These are phyloP conservation scores for Esox lucius DNA, from an alignment of 2,797 vertebrate genomes.

Conservation along the genomic window DNA sequence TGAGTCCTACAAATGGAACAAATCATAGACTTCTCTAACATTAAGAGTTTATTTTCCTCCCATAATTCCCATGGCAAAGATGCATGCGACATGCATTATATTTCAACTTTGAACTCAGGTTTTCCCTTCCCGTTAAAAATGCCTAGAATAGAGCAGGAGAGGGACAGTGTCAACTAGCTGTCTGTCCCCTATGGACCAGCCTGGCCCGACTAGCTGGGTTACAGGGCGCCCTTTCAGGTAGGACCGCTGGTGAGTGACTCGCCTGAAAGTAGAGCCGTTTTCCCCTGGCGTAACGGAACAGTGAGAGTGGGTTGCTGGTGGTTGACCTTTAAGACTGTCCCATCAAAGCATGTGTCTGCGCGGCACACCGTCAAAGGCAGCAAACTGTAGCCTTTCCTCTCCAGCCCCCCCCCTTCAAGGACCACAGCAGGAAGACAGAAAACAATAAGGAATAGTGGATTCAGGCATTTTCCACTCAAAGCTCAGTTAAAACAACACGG, in stretches of 20 bases:
- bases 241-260: no score
- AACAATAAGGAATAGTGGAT: not conserved
- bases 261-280: not conserved
- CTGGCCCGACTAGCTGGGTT: no score
- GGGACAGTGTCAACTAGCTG: not conserved
- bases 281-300: conserved; percentile 41
- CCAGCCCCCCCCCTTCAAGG: not conserved
- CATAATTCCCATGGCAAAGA: conserved; percentile 23
- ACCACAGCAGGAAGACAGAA: not conserved
- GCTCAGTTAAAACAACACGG: not conserved
- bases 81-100: conserved; percentile 26
- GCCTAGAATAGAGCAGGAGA: conserved; percentile 20
- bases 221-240: not conserved
- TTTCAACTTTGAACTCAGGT: conserved; percentile 33
- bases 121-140: conserved; percentile 4
- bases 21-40: conserved; percentile 39
- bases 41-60: conserved; percentile 36
- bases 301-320: conserved; percentile 44
- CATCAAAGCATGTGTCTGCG: conserved; percentile 11
- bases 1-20: conserved; percentile 20
- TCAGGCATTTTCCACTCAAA: not conserved
- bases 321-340: conserved; percentile 21
- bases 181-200: no score
- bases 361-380: not conserved
- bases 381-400: not conserved